A percentile compares a stretch with the other conserved stretches of the same genome.
Conservation (phyloP, 2,797 vertebrate genomes). For the Forpus xanthops region DNA sequence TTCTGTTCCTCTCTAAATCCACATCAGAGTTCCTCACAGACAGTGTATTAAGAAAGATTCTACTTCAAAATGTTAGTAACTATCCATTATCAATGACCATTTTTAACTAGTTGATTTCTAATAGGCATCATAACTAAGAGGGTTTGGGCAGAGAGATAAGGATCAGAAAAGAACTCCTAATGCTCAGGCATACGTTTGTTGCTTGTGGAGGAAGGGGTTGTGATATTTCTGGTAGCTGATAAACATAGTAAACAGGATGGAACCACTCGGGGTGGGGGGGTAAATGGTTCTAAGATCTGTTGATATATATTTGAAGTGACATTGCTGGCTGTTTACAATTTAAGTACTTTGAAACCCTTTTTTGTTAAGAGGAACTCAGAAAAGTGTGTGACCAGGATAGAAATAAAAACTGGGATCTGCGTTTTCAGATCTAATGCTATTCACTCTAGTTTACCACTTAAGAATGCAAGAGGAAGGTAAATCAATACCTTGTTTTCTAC, state of each 20-base stretch:
- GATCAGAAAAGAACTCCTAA: background rate
- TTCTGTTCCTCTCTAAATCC: background rate
- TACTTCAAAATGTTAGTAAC: background rate
- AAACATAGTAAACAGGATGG: background rate
- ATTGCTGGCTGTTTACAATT: background rate
- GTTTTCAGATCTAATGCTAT: background rate
- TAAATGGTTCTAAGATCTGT: background rate
- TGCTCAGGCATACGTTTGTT: background rate
- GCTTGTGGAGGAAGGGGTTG: background rate
- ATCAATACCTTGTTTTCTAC: background rate
- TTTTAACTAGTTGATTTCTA: background rate
- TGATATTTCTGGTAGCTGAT: background rate
- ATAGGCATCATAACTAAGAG: background rate
- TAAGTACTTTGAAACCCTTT: background rate
- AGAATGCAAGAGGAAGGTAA: background rate
- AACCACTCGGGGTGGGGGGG: background rate
- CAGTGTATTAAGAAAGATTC: background rate
- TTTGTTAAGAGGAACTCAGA: background rate
- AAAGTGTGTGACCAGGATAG: background rate
- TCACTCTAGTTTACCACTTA: background rate
- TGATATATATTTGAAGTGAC: background rate
- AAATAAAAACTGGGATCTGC: background rate
- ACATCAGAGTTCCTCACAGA: background rate
- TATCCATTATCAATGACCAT: background rate
- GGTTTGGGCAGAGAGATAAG: background rate